Evolutionary conservation across 53 echinoderm and acorn worm species (phyloP), one percentile per base, ranked within the genome.

Genomic region (Temnopleurus reevesii): DNA sequence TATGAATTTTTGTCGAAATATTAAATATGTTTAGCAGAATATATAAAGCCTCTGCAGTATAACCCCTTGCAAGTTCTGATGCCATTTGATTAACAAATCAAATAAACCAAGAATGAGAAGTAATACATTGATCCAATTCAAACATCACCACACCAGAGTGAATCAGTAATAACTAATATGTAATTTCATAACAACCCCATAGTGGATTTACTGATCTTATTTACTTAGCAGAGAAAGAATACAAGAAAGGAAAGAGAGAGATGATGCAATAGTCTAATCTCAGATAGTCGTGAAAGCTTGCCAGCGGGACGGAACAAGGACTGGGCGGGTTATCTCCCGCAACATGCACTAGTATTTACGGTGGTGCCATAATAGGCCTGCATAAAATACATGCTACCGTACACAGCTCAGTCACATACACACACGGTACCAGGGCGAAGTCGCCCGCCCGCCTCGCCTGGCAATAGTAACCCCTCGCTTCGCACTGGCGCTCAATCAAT

Each of bases 311-410:
- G 36, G 43, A 18, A 71, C 71, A 38, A 23, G 41, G 71, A 71
- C 71, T 71, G 43, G 41, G 71, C 71, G 36, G 71, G 36, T 63
- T 31, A 58, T 63, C 31, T 63, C 31, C 63, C 63, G 63, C 38
- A 65, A 65, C 34, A 65, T 36, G 28, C 12, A 65, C 36, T 18
- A 65, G 65, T 65, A 36, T 18, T 17, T 36, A 65, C 12, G 8
- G 7, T 4, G 38, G 18, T 4, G 19, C 34, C 64, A 9, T 25
- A 26, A 12, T 4, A 33, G 2, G 18, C 33, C 64, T 34, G 17
- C 65, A 64, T 35, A 35, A 17, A 66, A n/a, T 36, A 64, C 35
- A 60, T 31, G 17, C 71, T 71, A 71, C n/a, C n/a, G n/a, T 66
- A 38, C 71, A 31, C 61, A 66, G 49, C 49, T 12, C 9, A 12